Conservation (phyloP, 2,797 vertebrate species). For the Mergus octosetaceus region DNA sequence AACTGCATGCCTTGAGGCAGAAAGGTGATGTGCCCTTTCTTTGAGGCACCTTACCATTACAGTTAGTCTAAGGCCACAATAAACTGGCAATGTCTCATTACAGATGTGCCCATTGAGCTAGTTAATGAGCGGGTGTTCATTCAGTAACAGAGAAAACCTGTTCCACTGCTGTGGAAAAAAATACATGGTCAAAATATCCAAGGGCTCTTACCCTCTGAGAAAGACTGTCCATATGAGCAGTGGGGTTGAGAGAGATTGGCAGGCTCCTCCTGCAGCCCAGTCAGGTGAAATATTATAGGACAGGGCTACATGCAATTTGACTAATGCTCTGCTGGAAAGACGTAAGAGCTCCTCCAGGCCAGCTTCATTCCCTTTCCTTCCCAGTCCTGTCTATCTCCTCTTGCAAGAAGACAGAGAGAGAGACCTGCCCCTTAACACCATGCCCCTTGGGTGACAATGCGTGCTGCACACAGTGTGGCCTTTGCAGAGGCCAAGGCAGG, state of each 20-base stretch:
- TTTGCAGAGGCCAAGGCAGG: background rate
- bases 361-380: rapidly evolving
- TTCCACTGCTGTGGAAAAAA: background rate
- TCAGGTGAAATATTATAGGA: rapidly evolving
- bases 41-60: background rate
- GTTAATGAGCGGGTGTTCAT: background rate
- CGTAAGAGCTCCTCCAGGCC: background rate
- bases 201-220: background rate
- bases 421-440: background rate
- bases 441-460: background rate
- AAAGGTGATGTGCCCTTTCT: background rate
- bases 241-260: background rate
- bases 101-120: background rate
- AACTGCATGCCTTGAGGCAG: background rate
- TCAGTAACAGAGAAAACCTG: background rate
- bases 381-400: rapidly evolving
- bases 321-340: background rate
- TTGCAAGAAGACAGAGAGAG: background rate
- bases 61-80: no score
- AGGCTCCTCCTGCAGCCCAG: rapidly evolving
- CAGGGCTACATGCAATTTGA: background rate
- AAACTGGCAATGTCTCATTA: no score
- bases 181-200: background rate
- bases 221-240: background rate
- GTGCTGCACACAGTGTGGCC: background rate